Evolutionary conservation across 2,888 invertebrate genomes (phyloP).

Genomic region (Drosophila pseudotakahashii): DNA sequence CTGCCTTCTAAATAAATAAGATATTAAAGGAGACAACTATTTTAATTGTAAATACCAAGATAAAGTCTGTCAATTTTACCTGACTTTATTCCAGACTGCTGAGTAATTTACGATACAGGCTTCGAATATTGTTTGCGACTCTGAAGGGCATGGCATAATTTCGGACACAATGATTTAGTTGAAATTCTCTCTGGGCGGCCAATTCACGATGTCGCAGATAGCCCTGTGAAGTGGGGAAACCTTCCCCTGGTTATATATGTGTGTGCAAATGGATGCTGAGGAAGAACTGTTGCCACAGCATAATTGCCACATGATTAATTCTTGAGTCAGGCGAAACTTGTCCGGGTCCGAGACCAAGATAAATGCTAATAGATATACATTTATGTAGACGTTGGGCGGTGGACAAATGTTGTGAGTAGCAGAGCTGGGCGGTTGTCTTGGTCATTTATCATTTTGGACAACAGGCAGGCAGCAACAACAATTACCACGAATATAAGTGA

Average conservation of each 20-base stretch:
- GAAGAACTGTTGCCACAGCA: slow-evolving; percentile 42
- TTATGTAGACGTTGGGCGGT: slow-evolving; percentile 40
- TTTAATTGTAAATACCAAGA: too few species aligned
- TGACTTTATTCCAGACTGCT: neutral
- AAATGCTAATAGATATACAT: slow-evolving; percentile 47
- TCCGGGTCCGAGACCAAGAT: slow-evolving; percentile 43
- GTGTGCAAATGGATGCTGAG: slow-evolving; percentile 11
- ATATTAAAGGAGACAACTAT: too few species aligned
- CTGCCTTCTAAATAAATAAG: too few species aligned
- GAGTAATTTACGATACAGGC: neutral
- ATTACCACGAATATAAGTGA: slow-evolving; percentile 71
- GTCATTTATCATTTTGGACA: slow-evolving; percentile 70
- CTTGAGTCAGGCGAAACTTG: slow-evolving; percentile 49
- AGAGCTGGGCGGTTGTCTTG: slow-evolving; percentile 30
- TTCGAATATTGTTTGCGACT: neutral
- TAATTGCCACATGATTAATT: slow-evolving; percentile 69
- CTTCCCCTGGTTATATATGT: slow-evolving; percentile 3
- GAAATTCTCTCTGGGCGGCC: neutral
- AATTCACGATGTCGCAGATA: slow-evolving; percentile 7
- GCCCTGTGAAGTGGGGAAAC: slow-evolving; percentile 85
- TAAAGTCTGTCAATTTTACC: neutral
- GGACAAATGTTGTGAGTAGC: slow-evolving; percentile 66
- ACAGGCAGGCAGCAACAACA: slow-evolving; percentile 47
- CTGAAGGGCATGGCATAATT: slow-evolving; percentile 13
- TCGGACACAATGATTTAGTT: slow-evolving; percentile 26